Conservation (phyloP, 2,888 invertebrate species). For the Drosophila algonquin region DNA sequence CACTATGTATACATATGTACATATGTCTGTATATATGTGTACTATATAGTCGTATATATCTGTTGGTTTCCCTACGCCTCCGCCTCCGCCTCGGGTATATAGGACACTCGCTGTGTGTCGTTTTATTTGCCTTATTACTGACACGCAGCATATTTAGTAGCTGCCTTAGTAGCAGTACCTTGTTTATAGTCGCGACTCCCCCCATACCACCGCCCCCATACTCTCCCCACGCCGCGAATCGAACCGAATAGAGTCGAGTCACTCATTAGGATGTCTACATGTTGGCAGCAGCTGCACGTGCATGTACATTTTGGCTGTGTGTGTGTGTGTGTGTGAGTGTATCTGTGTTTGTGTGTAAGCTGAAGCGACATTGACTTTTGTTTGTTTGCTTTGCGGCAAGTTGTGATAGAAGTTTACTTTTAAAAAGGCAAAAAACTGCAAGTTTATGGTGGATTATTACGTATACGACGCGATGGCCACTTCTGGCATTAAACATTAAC, state of each 20-base stretch:
- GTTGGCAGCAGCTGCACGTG: constrained; percentile 32
- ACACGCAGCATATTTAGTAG: constrained; percentile 76
- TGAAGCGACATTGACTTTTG: constrained; percentile 69
- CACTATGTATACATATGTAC: constrained; percentile 17
- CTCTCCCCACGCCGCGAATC: constrained; percentile 24
- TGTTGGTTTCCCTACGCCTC: constrained; percentile 25
- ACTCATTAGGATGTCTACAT: constrained; percentile 56
- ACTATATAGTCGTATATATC: constrained; percentile 49
- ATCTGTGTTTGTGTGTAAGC: constrained; percentile 34
- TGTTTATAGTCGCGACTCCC: constrained; percentile 42
- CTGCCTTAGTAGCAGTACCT: constrained; percentile 61
- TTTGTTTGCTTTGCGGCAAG: constrained; percentile 54
- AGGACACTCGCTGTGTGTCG: constrained; percentile 44
- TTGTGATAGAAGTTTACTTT: constrained; percentile 38
- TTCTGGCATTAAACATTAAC: not conserved
- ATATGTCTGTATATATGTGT: constrained; percentile 19
- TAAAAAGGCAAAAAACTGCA: constrained; percentile 46
- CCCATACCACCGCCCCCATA: not conserved
- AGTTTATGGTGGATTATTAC: constrained; percentile 6
- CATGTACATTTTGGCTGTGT: constrained; percentile 11
- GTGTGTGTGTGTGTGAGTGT: constrained; percentile 17
- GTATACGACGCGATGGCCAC: not conserved
- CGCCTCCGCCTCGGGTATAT: constrained; percentile 35
- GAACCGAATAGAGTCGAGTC: constrained; percentile 41
- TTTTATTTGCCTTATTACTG: constrained; percentile 74